These are phyloP conservation scores for Dinomys branickii DNA, from an alignment of 2,113 vertebrate genomes.

Conservation along the genomic window DNA sequence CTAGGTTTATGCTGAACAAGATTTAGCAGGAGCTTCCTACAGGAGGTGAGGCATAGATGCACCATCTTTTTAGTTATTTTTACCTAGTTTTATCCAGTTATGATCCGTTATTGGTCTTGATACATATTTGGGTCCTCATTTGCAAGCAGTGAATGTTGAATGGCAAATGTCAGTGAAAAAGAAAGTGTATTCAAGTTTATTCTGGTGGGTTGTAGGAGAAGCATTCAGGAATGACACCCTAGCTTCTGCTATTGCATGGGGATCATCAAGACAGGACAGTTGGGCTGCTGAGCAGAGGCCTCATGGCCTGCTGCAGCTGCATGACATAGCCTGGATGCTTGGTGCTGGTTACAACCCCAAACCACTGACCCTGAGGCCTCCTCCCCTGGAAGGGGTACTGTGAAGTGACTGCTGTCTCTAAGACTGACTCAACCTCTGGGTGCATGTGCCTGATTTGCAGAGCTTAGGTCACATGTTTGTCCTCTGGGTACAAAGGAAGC, in stretches of 20 bases:
- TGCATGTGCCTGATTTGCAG: neutral
- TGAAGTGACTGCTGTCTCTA: neutral
- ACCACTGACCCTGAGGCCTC: rapidly evolving
- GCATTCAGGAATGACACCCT: neutral
- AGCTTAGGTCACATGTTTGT: neutral
- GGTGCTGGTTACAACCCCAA: neutral
- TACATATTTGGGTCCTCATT: neutral
- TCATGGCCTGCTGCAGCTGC: neutral
- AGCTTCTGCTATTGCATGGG: rapidly evolving
- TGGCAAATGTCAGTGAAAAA: neutral
- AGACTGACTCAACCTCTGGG: neutral
- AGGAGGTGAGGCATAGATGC: rapidly evolving
- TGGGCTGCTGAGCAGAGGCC: rapidly evolving
- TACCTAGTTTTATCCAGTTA: neutral
- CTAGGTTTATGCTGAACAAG: neutral
- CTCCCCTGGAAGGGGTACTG: neutral
- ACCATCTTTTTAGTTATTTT: neutral
- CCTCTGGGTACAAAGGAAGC: constrained; percentile 28
- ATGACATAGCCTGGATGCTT: rapidly evolving
- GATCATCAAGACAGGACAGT: rapidly evolving
- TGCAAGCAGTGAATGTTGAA: neutral
- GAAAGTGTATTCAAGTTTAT: neutral
- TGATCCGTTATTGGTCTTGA: neutral
- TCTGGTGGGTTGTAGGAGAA: neutral
- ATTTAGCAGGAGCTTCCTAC: neutral